These are phyloP conservation scores for Paraescarpia echinospica DNA, from an alignment of 1,140 invertebrate genomes.

Conservation along the genomic window DNA sequence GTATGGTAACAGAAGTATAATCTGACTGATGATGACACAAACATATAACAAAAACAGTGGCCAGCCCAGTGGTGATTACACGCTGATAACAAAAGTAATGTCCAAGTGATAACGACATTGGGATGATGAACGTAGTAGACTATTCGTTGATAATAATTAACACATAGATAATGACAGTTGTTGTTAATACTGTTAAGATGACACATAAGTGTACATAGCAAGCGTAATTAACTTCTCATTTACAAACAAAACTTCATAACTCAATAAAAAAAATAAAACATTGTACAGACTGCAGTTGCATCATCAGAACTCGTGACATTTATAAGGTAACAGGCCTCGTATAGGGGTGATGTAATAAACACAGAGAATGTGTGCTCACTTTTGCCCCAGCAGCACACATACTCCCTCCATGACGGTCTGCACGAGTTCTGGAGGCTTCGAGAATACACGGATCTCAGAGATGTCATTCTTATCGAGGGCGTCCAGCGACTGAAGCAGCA, in stretches of 20 bases:
- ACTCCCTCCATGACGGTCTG: constrained; percentile 77
- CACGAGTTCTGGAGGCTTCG: constrained; percentile 65
- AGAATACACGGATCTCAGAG: constrained; percentile 83
- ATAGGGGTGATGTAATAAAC: neutral
- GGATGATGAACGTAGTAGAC: neutral
- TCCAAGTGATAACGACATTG: neutral
- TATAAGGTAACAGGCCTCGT: neutral
- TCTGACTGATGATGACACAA: too few species aligned
- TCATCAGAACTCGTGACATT: neutral
- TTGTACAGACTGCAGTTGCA: neutral
- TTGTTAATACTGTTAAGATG: neutral
- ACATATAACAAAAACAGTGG: too few species aligned
- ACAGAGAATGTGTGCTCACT: constrained; percentile 16
- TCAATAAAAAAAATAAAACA: neutral
- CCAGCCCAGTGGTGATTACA: too few species aligned
- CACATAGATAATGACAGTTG: neutral
- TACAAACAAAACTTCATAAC: neutral
- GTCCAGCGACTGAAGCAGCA: constrained; percentile 69
- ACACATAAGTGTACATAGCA: neutral
- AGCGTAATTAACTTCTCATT: neutral
- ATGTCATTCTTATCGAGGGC: constrained; percentile 86
- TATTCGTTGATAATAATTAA: neutral
- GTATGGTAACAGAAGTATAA: too few species aligned
- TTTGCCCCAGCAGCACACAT: constrained; percentile 71
- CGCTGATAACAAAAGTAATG: too few species aligned